Evolutionary conservation across 2,888 invertebrate species (phyloP).

Genomic region (Cephus runcator): DNA sequence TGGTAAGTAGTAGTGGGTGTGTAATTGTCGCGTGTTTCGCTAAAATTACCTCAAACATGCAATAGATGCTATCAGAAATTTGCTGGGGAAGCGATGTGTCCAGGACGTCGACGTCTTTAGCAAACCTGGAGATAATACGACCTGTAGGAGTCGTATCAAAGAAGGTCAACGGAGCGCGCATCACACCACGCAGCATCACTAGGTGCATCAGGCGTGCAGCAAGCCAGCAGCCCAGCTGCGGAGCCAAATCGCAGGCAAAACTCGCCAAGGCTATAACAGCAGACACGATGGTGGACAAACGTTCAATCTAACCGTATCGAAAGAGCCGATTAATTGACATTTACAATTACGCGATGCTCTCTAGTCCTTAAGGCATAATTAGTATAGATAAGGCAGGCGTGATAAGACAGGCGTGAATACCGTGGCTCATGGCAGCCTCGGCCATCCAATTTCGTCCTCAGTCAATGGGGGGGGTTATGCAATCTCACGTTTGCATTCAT

Average conservation of each 20-base stretch:
- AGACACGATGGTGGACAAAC: constrained; percentile 36
- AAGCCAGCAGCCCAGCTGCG: constrained; percentile 75
- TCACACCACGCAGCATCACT: constrained; percentile 63
- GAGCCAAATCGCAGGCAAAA: constrained; percentile 75
- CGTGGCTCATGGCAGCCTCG: not conserved
- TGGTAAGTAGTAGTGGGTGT: not conserved
- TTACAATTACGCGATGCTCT: constrained; percentile 17
- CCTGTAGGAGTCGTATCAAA: constrained; percentile 68
- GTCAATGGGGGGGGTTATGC: not conserved
- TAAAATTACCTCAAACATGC: constrained; percentile 76
- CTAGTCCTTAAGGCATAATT: constrained; percentile 19
- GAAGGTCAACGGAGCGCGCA: constrained; percentile 67
- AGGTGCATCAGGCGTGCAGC: constrained; percentile 71
- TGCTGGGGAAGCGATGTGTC: constrained; percentile 76
- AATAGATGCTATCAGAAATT: constrained; percentile 76
- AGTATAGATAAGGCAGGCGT: not conserved
- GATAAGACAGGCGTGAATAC: not conserved
- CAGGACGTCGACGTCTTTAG: constrained; percentile 80
- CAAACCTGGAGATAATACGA: constrained; percentile 73
- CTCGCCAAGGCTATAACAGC: constrained; percentile 76
- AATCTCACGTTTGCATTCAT: not conserved
- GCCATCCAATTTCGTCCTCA: not conserved
- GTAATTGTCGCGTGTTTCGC: not conserved
- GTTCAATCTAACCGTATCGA: not conserved
- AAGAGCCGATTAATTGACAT: constrained; percentile 4